A percentile compares a stretch with the other conserved stretches of the same genome.
These are phyloP conservation scores for Hanleya hanleyi DNA, from an alignment of 2,888 invertebrate genomes.

Conservation along the genomic window DNA sequence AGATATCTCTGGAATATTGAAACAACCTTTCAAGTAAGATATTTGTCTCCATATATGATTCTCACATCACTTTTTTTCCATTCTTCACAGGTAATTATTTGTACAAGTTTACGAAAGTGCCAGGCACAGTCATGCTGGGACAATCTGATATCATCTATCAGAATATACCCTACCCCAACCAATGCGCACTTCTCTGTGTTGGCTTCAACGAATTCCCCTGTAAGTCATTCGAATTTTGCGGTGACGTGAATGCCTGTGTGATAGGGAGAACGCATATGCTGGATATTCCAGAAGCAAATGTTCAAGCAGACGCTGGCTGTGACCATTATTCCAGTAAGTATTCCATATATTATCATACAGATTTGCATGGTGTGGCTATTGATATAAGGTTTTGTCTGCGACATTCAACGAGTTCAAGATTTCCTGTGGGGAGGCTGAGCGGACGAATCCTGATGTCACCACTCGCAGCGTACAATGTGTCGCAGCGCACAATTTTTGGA, in stretches of 20 bases:
- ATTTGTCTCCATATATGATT: too few species aligned
- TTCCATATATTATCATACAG: too few species aligned
- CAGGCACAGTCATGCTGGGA: slow-evolving; percentile 50
- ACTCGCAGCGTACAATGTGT: too few species aligned
- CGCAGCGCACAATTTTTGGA: too few species aligned
- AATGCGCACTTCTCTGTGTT: slow-evolving; percentile 55
- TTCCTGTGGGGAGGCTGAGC: too few species aligned
- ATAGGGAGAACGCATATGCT: slow-evolving; percentile 51
- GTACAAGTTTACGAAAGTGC: slow-evolving; percentile 41
- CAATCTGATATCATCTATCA: slow-evolving; percentile 54
- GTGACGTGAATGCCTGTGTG: slow-evolving; percentile 52
- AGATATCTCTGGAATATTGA: too few species aligned
- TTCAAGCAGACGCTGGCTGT: slow-evolving; percentile 46
- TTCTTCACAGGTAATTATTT: slow-evolving; percentile 56
- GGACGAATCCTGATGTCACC: too few species aligned
- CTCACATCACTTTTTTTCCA: too few species aligned
- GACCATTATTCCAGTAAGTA: slow-evolving; percentile 58
- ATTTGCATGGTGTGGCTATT: too few species aligned
- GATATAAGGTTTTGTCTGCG: too few species aligned
- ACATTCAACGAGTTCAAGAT: too few species aligned
- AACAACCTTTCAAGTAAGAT: too few species aligned
- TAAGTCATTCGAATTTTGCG: slow-evolving; percentile 61
- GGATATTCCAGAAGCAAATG: slow-evolving; percentile 48
- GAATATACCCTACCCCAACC: slow-evolving; percentile 47
- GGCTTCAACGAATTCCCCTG: slow-evolving; percentile 54